Base-by-base conservation (phyloP, 2,888 invertebrate genomes). In the Ferdinandea cuprea region DNA sequence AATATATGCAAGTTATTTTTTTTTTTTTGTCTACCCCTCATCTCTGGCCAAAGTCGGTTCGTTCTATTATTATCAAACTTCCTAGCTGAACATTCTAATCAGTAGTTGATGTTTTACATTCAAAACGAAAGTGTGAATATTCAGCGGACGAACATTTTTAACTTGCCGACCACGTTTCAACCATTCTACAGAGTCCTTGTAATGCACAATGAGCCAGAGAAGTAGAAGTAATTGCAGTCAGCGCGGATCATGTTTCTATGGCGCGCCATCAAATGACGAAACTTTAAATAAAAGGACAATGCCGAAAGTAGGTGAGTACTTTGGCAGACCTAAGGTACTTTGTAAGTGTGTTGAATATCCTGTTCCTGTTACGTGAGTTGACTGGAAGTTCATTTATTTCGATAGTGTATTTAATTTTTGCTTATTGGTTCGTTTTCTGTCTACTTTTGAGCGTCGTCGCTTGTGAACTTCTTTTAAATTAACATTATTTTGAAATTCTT, bases 81-180 rank as follows among this genome's bases (percentile, higher is more conserved):
- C 48, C 58, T 44, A 50, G 68, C 15, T 35, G 46, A 69, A 69
- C 61, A 74, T 69, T 74, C 80, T 69, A 80, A 74, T 76, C 80
- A 74, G 25, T 3, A 25, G 59, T 44, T 74, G 74, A 74, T 69
- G 56, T 69, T 80, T 76, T 74, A 80, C 80, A 76, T 80, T 69
- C 68, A 68, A 61, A 80, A 69, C 63, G 80, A 42, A 76, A 80
- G 80, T 80, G 80, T 80, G 79, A 79, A 79, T 68, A 66, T 79
- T 63, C 19, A 19, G 30, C 19, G 63, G 63, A 63, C 50, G 37
- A 40, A 65, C 11, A 72, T 79, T 80, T 80, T 80, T 30, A 80
- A 17, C 80, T 80, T 80, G 80, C 80, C 80, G 63, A 74, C 74
- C 74, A 80, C 80, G 80, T 80, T 58, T 58, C 21, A 48, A 44